Percentiles rank a stretch among this genome's conserved stretches.
phyloP scores from a whole-genome alignment of 2,113 vertebrate genomes.

The Lates calcarifer region DNA sequence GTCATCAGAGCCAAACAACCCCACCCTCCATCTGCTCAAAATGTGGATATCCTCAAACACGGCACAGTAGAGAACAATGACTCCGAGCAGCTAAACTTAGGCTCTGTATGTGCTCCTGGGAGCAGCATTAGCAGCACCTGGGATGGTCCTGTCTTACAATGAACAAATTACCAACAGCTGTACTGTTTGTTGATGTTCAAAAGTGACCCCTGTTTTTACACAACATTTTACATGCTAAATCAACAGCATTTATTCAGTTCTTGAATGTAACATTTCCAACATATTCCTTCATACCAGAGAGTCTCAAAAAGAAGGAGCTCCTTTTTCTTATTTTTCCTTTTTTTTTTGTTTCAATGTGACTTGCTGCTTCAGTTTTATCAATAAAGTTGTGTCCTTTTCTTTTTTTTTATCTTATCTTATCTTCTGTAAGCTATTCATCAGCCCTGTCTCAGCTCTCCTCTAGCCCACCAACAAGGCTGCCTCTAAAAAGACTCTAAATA shows the following conservation, averaged over 20 bases:
- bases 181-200: conserved; percentile 6
- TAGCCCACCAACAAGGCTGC: conserved; percentile 32
- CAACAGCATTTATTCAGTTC: not conserved
- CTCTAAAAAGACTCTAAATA: conserved; percentile 36
- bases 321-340: not conserved
- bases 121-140: conserved; percentile 35
- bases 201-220: not conserved
- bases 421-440: conserved; percentile 32
- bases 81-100: conserved; percentile 52
- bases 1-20: conserved; percentile 68
- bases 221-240: not conserved
- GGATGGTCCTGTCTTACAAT: not conserved
- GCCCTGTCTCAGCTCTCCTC: conserved; percentile 4
- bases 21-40: conserved; percentile 73
- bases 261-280: conserved; percentile 9
- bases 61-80: conserved; percentile 50
- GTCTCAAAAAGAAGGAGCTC: not conserved
- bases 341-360: not conserved
- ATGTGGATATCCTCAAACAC: conserved; percentile 64
- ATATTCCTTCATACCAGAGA: not conserved
- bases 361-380: not conserved
- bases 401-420: conserved; percentile 13
- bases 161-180: conserved; percentile 17
- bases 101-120: conserved; percentile 37
- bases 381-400: not conserved